Percentiles rank a stretch among this genome's conserved stretches.
phyloP scores from a whole-genome alignment of 2,113 vertebrate genomes.

The Oryzias celebensis region DNA sequence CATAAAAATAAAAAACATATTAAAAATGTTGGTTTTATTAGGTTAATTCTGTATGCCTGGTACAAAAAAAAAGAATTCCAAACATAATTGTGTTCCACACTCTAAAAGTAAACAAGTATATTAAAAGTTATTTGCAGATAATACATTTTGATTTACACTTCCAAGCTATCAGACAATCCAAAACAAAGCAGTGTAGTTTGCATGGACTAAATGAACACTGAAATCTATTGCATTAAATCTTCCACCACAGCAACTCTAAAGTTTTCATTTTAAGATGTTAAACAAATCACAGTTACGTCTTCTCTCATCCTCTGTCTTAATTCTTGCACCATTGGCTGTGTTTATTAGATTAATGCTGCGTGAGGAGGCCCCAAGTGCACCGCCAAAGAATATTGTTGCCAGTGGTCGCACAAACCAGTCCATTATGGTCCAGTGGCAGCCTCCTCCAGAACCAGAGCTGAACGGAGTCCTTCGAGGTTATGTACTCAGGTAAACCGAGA shows the following conservation, averaged over 20 bases:
- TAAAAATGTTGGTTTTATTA: too few relatives aligned
- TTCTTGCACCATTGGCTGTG: conserved; percentile 6
- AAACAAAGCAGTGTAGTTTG: conserved; percentile 2
- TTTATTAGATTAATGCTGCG: conserved; percentile 85
- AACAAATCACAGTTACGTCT: conserved; percentile 11
- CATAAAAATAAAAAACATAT: too few relatives aligned
- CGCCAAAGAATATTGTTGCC: conserved; percentile 94
- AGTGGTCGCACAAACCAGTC: conserved; percentile 96
- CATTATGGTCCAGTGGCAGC: conserved; percentile 99
- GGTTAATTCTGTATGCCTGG: too few relatives aligned
- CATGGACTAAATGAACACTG: background rate
- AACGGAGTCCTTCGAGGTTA: conserved; percentile 92
- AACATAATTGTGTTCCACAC: background rate
- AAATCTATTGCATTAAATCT: background rate
- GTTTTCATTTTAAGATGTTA: conserved; percentile 11
- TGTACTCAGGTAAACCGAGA: conserved; percentile 82
- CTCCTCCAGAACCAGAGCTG: conserved; percentile 90
- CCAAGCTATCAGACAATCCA: background rate
- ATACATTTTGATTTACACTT: conserved; percentile 10
- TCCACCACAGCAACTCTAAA: background rate
- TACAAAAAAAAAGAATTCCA: too few relatives aligned
- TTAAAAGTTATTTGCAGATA: conserved; percentile 7
- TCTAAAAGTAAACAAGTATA: background rate
- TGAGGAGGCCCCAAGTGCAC: conserved; percentile 92
- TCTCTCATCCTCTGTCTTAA: conserved; percentile 9